These are phyloP conservation scores for Cryptocephalus moraei DNA, from an alignment of 2,888 invertebrate genomes.

Conservation along the genomic window DNA sequence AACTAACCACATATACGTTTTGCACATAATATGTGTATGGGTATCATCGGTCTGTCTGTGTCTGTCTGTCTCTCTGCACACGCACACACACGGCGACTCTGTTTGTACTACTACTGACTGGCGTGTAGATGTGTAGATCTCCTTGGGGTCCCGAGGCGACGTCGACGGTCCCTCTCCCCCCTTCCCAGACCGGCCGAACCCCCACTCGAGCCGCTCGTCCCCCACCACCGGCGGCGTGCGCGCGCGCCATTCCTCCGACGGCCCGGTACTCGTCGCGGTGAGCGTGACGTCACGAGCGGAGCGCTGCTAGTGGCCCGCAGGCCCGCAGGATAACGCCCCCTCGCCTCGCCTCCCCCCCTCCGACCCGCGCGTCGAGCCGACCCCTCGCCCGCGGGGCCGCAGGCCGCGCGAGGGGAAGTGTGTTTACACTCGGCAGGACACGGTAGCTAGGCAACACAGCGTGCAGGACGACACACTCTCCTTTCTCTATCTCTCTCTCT, in stretches of 20 bases:
- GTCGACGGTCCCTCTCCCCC: neutral
- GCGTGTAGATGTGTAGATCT: slow-evolving; percentile 13
- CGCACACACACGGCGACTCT: slow-evolving; percentile 40
- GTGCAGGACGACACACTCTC: slow-evolving; percentile 23
- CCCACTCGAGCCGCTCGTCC: too few species aligned
- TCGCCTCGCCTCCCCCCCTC: slow-evolving; percentile 24
- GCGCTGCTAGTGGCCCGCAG: slow-evolving; percentile 27
- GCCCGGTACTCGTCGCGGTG: slow-evolving; percentile 27
- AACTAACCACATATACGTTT: slow-evolving; percentile 43
- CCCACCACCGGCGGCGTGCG: slow-evolving; percentile 24
- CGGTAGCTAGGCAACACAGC: slow-evolving; percentile 41
- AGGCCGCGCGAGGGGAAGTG: slow-evolving; percentile 37
- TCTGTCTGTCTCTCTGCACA: slow-evolving; percentile 21
- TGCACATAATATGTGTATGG: slow-evolving; percentile 35
- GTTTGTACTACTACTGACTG: slow-evolving; percentile 56
- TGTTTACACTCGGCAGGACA: slow-evolving; percentile 38
- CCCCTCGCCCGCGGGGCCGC: slow-evolving; percentile 21
- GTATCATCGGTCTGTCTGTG: slow-evolving; percentile 17
- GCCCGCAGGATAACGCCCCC: slow-evolving; percentile 25
- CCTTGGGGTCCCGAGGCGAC: neutral
- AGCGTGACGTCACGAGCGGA: slow-evolving; percentile 30
- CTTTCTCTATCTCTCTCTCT: too few species aligned
- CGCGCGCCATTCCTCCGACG: slow-evolving; percentile 39
- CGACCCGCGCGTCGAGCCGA: slow-evolving; percentile 19
- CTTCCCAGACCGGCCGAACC: too few species aligned